Conservation (phyloP, 2,797 vertebrate genomes). For the Philypnodon macrostomus region DNA sequence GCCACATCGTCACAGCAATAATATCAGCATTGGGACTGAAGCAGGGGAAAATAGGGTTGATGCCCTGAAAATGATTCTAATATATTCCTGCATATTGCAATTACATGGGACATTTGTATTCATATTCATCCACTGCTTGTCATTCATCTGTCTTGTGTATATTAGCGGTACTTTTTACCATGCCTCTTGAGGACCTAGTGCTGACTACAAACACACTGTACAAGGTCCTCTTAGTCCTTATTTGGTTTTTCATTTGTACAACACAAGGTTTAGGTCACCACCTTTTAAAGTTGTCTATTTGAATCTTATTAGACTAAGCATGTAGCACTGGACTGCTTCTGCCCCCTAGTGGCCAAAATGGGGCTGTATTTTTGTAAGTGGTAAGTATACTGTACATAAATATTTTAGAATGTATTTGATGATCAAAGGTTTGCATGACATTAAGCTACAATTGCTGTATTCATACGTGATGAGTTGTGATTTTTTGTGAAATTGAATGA, state of each 20-base stretch:
- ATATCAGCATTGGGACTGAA: slow-evolving; percentile 21
- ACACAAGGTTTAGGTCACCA: neutral
- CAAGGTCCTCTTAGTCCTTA: neutral
- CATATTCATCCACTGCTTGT: slow-evolving; percentile 2
- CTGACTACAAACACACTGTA: neutral
- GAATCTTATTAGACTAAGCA: neutral
- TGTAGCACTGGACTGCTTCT: slow-evolving; percentile 18
- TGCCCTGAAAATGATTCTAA: slow-evolving; percentile 1
- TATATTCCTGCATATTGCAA: neutral
- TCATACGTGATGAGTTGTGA: no score
- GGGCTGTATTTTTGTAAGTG: neutral
- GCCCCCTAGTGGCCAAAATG: slow-evolving; percentile 25
- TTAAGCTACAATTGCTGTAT: no score
- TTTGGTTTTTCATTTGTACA: neutral
- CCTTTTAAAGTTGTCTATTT: neutral
- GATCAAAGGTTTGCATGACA: no score
- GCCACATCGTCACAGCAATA: slow-evolving; percentile 14
- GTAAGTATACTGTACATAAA: neutral
- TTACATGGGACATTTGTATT: slow-evolving; percentile 11
- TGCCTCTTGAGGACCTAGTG: neutral
- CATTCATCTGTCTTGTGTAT: slow-evolving; percentile 4
- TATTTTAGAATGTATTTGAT: no score
- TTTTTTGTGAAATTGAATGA: no score
- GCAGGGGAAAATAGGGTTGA: slow-evolving; percentile 11
- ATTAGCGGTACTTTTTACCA: neutral